Conservation (phyloP, 2,888 invertebrate species). For the Coleophora flavipennella region DNA sequence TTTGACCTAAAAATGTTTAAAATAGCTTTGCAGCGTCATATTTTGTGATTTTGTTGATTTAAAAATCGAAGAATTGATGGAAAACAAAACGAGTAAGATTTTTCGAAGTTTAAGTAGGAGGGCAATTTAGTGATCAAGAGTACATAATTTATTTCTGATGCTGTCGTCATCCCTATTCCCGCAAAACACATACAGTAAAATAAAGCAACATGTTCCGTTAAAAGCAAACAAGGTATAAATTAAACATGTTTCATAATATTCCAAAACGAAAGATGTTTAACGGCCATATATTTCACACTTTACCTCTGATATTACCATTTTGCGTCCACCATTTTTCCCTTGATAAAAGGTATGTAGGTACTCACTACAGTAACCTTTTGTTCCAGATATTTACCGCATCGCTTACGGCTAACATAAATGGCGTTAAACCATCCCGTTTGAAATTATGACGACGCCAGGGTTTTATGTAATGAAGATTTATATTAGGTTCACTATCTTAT, state of each 20-base stretch:
- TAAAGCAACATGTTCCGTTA: background rate
- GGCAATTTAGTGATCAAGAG: too few species aligned
- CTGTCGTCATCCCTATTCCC: too few species aligned
- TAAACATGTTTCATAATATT: conserved; percentile 28
- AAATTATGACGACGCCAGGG: conserved; percentile 52
- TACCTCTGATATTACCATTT: conserved; percentile 26
- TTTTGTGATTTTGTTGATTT: too few species aligned
- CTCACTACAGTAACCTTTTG: conserved; percentile 29
- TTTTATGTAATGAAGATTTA: conserved; percentile 61
- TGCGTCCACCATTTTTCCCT: conserved; percentile 30
- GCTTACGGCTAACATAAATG: conserved; percentile 51
- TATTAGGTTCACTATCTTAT: conserved; percentile 37
- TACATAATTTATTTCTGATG: too few species aligned
- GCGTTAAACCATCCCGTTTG: conserved; percentile 50
- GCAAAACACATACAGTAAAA: too few species aligned
- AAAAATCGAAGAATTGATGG: too few species aligned
- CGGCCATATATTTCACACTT: conserved; percentile 30
- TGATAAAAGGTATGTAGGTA: conserved; percentile 15
- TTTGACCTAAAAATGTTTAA: too few species aligned
- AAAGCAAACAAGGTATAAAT: conserved; percentile 24
- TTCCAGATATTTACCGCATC: conserved; percentile 51
- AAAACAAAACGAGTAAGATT: too few species aligned
- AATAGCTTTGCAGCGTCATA: too few species aligned
- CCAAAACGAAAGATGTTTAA: conserved; percentile 24
- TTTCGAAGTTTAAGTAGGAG: too few species aligned